A percentile compares a stretch with the other conserved stretches of the same genome.
phyloP scores from a whole-genome alignment of 2,113 vertebrate genomes.

The Eretmodus cyanostictus region DNA sequence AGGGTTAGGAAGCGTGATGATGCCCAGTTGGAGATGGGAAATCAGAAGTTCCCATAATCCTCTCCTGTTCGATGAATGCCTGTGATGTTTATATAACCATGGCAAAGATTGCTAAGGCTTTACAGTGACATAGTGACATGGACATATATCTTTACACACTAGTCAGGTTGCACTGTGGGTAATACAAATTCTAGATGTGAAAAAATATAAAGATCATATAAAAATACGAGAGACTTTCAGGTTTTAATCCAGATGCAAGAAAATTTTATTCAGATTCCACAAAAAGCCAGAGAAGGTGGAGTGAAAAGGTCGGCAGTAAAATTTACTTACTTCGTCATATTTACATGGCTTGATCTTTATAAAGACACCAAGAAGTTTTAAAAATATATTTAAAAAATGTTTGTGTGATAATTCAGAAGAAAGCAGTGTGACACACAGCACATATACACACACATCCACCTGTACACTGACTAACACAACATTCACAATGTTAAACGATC shows the following conservation, averaged over 20 bases:
- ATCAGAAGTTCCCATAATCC: neutral
- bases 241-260: neutral
- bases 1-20: neutral
- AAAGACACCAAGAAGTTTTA: neutral
- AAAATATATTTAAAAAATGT: neutral
- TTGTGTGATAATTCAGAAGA: neutral
- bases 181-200: neutral
- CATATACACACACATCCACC: neutral
- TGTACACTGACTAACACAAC: neutral
- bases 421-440: neutral
- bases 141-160: neutral
- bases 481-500: neutral
- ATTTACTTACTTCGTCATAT: neutral
- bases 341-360: neutral
- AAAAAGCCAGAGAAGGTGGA: neutral
- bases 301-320: neutral
- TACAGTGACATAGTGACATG: neutral
- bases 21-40: neutral
- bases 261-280: fast-evolving
- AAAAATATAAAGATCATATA: neutral
- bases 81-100: neutral
- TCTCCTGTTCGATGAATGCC: neutral
- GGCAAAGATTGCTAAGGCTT: neutral
- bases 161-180: neutral
- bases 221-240: neutral